A percentile compares a stretch with the other conserved stretches of the same genome.
These are phyloP conservation scores for Tamandua tetradactyla DNA, from an alignment of 2,797 vertebrate genomes.

Conservation along the genomic window DNA sequence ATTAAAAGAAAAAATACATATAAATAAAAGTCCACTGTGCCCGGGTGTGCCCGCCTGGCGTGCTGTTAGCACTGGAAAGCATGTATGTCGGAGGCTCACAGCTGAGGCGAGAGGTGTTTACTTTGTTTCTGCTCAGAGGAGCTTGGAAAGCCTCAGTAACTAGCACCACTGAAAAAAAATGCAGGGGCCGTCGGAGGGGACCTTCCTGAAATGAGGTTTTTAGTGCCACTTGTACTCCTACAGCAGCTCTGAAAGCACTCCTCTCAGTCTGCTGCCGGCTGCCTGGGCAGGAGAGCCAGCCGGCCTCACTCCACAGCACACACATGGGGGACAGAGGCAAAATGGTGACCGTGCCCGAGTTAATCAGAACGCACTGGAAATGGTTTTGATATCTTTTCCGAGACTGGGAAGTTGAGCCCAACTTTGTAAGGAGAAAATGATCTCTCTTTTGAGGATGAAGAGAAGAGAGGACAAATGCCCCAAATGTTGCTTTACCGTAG, in stretches of 20 bases:
- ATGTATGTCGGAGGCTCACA: rapidly evolving
- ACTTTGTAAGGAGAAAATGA: too few relatives aligned
- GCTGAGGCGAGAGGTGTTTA: rapidly evolving
- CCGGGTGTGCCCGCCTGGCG: rapidly evolving
- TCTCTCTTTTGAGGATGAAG: neutral
- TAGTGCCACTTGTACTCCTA: rapidly evolving
- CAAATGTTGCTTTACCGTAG: neutral
- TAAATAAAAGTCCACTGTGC: neutral
- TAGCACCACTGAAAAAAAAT: rapidly evolving
- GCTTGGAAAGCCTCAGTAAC: neutral
- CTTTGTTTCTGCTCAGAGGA: neutral
- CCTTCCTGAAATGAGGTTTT: rapidly evolving
- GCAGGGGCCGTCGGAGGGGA: neutral
- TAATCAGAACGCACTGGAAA: rapidly evolving
- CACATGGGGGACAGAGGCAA: rapidly evolving
- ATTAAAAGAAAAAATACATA: neutral
- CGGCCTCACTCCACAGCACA: neutral
- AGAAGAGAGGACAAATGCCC: neutral
- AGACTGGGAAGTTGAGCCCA: neutral
- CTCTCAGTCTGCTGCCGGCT: neutral
- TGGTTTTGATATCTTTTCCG: rapidly evolving
- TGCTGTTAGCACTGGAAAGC: neutral
- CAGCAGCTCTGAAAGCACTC: too few relatives aligned
- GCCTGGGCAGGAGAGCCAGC: too few relatives aligned
- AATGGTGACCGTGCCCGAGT: rapidly evolving